Evolutionary conservation across 2,113 vertebrate genomes (phyloP).

Genomic region (Laterallus jamaicensis): DNA sequence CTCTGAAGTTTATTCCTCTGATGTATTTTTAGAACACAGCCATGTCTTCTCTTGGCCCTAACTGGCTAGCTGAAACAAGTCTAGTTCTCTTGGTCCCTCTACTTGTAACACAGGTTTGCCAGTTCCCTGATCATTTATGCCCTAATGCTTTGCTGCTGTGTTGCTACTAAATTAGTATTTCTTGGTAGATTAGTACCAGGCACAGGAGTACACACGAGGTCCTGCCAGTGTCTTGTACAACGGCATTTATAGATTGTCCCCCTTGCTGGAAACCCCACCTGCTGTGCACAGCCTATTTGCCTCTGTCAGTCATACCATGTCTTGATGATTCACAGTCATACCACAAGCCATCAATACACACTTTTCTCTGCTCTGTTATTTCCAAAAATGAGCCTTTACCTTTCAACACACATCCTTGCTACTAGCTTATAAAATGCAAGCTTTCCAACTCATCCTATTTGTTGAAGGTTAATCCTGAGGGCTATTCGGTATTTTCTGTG

Average conservation of each 20-base stretch:
- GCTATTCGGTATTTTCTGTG: not conserved
- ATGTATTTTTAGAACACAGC: not conserved
- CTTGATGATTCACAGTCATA: not conserved
- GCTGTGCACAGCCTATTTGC: not conserved
- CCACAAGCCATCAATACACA: not conserved
- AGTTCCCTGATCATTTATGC: not conserved
- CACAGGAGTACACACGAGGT: not conserved
- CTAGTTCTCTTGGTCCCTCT: not conserved
- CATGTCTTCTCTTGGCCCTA: not conserved
- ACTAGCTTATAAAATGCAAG: not conserved
- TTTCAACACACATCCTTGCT: not conserved
- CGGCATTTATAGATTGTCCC: not conserved
- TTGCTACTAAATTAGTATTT: not conserved
- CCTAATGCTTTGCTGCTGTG: not conserved
- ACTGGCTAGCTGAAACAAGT: not conserved
- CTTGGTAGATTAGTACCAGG: not conserved
- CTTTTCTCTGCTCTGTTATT: not conserved
- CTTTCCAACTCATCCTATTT: not conserved
- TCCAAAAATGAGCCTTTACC: not conserved
- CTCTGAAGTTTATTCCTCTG: not conserved
- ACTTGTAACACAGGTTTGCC: not conserved
- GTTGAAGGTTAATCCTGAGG: not conserved
- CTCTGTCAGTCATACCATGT: not conserved
- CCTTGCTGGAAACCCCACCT: not conserved
- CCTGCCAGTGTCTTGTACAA: not conserved